Conservation (phyloP, 2,797 vertebrate species). For the Fringilla coelebs region DNA sequence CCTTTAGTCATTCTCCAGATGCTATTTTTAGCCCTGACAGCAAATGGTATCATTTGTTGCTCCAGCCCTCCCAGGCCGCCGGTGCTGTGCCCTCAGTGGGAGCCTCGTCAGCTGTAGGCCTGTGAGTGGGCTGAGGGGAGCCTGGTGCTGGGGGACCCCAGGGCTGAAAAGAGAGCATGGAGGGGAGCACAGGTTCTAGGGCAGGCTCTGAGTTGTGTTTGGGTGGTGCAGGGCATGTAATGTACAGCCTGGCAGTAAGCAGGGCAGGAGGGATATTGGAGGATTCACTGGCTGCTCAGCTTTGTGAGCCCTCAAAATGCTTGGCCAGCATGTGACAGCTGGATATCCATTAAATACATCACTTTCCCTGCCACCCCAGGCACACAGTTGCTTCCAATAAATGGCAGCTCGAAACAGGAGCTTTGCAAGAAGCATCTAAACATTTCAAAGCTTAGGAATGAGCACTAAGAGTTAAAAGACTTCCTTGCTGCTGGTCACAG, state of each 20-base stretch:
- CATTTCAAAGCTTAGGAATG: not conserved
- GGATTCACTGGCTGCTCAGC: not conserved
- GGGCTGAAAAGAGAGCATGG: not conserved
- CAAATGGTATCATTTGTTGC: conserved; percentile 17
- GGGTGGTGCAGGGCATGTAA: not conserved
- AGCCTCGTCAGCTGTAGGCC: not conserved
- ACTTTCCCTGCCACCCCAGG: rapidly evolving
- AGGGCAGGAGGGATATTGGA: not conserved
- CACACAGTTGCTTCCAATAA: not conserved
- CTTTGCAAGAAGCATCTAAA: not conserved
- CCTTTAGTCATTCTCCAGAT: not conserved
- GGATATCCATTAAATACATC: rapidly evolving
- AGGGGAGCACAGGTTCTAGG: too few species aligned
- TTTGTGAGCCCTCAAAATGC: not conserved
- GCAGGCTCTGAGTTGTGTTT: not conserved
- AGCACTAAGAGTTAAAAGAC: too few species aligned
- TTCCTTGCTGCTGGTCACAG: not conserved
- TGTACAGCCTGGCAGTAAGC: not conserved
- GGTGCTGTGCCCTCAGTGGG: rapidly evolving
- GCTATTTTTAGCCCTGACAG: not conserved
- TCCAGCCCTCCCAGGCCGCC: not conserved
- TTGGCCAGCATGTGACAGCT: not conserved
- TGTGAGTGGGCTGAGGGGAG: not conserved
- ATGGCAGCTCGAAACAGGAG: not conserved
- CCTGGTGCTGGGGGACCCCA: rapidly evolving